A percentile compares a stretch with the other conserved stretches of the same genome.
These are phyloP conservation scores for Syrrhaptes paradoxus DNA, from an alignment of 2,113 vertebrate genomes.

Conservation along the genomic window DNA sequence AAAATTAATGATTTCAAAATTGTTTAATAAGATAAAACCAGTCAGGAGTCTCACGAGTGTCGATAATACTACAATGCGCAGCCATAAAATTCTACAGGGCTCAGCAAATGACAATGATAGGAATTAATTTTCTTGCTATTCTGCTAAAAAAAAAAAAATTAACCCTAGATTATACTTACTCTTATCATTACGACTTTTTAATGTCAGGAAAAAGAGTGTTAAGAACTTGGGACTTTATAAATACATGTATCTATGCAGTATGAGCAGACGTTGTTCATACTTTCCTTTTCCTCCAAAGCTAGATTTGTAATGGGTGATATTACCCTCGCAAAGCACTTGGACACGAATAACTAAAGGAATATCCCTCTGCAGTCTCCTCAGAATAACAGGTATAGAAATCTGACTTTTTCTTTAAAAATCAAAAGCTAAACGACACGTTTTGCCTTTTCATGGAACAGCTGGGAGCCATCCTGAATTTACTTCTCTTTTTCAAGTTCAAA, in stretches of 20 bases:
- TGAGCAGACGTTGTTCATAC: neutral
- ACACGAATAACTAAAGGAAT: neutral
- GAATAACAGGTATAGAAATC: neutral
- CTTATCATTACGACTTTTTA: conserved; percentile 5
- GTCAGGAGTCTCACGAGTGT: conserved; percentile 78
- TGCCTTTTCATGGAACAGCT: neutral
- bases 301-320: neutral
- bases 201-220: neutral
- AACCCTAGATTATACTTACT: conserved; percentile 48
- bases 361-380: neutral
- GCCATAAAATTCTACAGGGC: conserved; percentile 74
- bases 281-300: neutral
- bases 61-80: conserved; percentile 53
- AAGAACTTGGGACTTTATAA: neutral
- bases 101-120: conserved; percentile 67
- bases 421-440: neutral
- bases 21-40: conserved; percentile 84
- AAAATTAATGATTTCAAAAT: conserved; percentile 87
- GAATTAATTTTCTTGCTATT: conserved; percentile 66
- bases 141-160: conserved; percentile 38
- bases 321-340: neutral
- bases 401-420: neutral
- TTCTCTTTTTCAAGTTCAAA: neutral
- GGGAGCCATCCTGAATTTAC: neutral
- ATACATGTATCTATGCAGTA: neutral